These are phyloP conservation scores for Pycnomerus fuliginosus DNA, from an alignment of 2,888 invertebrate species.

Conservation along the genomic window DNA sequence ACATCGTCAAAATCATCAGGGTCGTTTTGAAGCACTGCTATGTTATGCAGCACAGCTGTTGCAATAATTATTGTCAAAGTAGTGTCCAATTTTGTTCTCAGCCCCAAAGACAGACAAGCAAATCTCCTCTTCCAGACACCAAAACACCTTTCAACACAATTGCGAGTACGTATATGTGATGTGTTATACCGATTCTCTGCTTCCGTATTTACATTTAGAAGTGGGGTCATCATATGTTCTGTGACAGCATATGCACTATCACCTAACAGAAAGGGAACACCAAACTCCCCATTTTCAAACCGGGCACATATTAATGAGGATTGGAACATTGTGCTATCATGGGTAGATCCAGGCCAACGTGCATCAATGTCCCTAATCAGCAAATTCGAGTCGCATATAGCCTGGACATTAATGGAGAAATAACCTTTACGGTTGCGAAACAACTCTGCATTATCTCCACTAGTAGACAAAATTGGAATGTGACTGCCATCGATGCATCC, in stretches of 20 bases:
- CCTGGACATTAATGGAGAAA: conserved; percentile 27
- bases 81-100: conserved; percentile 1
- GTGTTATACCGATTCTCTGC: conserved; percentile 1
- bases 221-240: conserved; percentile 8
- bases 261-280: conserved; percentile 5
- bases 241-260: conserved; percentile 12
- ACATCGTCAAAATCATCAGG: conserved; percentile 1
- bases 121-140: conserved; percentile 10
- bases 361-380: conserved; percentile 1
- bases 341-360: too few relatives aligned
- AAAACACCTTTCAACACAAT: conserved; percentile 17
- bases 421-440: conserved; percentile 29
- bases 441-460: conserved; percentile 26
- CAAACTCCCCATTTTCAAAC: conserved; percentile 4
- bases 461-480: conserved; percentile 28
- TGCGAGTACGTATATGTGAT: conserved; percentile 9
- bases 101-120: conserved; percentile 3
- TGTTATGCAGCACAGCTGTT: too few relatives aligned
- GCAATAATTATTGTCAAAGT: not conserved
- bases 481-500: conserved; percentile 28
- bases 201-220: conserved; percentile 1
- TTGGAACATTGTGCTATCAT: conserved; percentile 7
- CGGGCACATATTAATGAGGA: conserved; percentile 7
- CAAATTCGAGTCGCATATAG: not conserved
- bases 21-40: conserved; percentile 1